Evolutionary conservation across 2,113 vertebrate species (phyloP).

Genomic region (Cygnus buccinator): DNA sequence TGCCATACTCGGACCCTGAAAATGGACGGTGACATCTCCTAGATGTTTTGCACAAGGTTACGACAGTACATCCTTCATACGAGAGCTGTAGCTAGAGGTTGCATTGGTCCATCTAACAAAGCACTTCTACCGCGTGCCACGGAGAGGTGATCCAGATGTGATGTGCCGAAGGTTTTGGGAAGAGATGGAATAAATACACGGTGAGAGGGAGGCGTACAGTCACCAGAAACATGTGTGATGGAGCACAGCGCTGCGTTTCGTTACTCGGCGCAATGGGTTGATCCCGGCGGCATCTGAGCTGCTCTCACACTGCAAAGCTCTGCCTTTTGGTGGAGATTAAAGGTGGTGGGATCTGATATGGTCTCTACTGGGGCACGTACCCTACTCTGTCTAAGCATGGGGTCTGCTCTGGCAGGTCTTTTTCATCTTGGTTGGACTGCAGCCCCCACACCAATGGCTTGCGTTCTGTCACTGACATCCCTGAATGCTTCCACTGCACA

Average conservation of each 20-base stretch:
- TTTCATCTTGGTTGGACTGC: background rate
- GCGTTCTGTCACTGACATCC: background rate
- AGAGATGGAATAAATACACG: background rate
- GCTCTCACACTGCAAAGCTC: background rate
- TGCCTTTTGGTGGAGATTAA: background rate
- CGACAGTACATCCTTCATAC: slow-evolving; percentile 2
- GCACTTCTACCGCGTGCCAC: background rate
- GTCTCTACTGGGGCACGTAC: background rate
- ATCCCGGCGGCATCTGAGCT: background rate
- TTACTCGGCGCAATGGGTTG: background rate
- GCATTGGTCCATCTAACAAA: background rate
- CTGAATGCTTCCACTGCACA: background rate
- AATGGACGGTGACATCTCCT: background rate
- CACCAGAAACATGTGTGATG: fast-evolving
- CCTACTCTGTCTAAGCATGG: background rate
- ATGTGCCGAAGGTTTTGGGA: background rate
- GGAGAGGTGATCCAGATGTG: background rate
- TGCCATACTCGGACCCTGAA: background rate
- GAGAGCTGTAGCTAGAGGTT: background rate
- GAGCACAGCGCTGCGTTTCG: background rate
- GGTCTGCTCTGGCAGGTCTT: background rate
- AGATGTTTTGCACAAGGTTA: background rate
- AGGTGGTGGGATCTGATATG: background rate
- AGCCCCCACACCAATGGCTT: background rate
- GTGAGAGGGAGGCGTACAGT: background rate